Evolutionary conservation across 2,888 invertebrate genomes (phyloP), one percentile per base, ranked within the genome.

Genomic region (Rhorus exstirpatorius): DNA sequence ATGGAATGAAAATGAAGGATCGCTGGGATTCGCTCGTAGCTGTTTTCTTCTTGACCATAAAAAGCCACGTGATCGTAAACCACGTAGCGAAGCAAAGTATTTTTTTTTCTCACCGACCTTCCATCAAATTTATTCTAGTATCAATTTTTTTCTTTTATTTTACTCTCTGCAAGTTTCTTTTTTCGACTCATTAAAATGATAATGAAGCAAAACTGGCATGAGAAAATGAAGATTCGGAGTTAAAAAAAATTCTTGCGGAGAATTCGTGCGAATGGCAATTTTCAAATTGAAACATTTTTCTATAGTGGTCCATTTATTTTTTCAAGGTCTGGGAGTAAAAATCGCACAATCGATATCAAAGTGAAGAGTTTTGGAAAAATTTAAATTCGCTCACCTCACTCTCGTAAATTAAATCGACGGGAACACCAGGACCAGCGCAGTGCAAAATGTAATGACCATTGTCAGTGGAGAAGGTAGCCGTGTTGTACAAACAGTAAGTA

Each of bases 381-480:
- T 19, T 1, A 12, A 12, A 38, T 17, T 31, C 44, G 90, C 94
- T 93, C 88, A 95, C 95, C 46, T 60, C 44, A 87, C 93, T 94
- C 77, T 93, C 92, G 89, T 95, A 96, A 75, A 97, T 93, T 49
- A 94, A 93, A 60, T 95, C 94, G 92, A 96, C 95, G 0, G 99
- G 98, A 26, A 98, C 94, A 72, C 95, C 95, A 0, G 98, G 98
- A 0, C 99, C 99, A 58, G 95, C 94, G 87, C 99, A 98, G 81
- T 95, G 96, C 82, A 98, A 93, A 8, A 96, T 94, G 86, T 97
- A 96, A 90, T 96, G 95, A 14, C 95, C 94, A 21, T 95, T 95
- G 76, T 95, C 95, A 8, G 92, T 92, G 91, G 97, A 97, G 89
- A 97, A 95, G 38, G 94, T 94, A 0, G 95, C 97, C 7, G 93